Base-by-base conservation (phyloP, 1,140 invertebrate genomes). In the Cotesia typhae region DNA sequence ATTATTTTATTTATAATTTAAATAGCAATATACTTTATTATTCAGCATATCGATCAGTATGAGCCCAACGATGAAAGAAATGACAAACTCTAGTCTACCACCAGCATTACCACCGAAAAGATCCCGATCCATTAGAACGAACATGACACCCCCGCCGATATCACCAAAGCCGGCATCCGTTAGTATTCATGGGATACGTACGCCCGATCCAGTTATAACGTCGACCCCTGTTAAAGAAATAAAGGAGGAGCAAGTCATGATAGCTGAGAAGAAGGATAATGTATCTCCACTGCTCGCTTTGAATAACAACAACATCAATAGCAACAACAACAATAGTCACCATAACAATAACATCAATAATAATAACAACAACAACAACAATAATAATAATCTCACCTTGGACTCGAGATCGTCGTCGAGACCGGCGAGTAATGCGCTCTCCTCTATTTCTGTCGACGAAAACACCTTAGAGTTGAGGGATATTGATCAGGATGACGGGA, bases 81-180 rank as follows among this genome's bases (percentile, higher is more conserved):
- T 83, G 57, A 68, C 75, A 37, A 85, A 83, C 74, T 81, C 81
- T 78, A 86, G 85, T 81, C 86, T 88, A 73, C 93, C 93, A 52
- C 94, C 94, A 12, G 93, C 93, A 14, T 84, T 95, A 75, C 94
- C 94, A 67, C 94, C 94, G 65, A 95, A 95, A 86, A 89, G 85
- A 80, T 84, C 85, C 35, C 86, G 88, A 84, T 87, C 77, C 79
- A 79, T 81, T 38, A 90, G 84, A 84, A 80, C 82, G 80, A 85
- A 82, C 38, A 84, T 73, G 12, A 82, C 83, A 61, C 87, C 86
- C 14, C 86, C 85, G 17, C 82, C 85, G 35, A 75, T 84, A 47
- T 83, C 85, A 53, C 83, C 87, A 65, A 86, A 85, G 81, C 82
- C 80, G 14, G 68, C 83, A 6, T 47, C 41, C 10, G 78, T 81